Conservation (phyloP, 2,113 vertebrate genomes). For the Benitochromis conjunctus region DNA sequence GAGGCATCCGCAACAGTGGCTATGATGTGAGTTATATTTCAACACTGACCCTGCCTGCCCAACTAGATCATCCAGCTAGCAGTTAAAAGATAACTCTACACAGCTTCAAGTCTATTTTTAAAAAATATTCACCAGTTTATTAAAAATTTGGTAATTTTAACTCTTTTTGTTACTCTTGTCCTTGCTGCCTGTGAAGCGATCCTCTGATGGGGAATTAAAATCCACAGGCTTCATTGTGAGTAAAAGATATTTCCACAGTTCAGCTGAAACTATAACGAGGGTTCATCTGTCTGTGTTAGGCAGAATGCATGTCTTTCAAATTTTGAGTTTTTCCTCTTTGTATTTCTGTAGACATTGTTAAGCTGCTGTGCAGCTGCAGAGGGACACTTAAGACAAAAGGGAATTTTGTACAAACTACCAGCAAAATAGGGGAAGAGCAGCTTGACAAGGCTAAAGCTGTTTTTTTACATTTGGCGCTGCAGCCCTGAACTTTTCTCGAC, state of each 20-base stretch:
- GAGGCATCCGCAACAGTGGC: constrained; percentile 94
- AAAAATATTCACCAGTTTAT: not conserved
- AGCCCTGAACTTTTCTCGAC: not conserved
- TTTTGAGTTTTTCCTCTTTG: not conserved
- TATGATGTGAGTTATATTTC: constrained; percentile 85
- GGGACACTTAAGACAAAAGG: not conserved
- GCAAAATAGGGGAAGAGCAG: not conserved
- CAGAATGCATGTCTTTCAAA: not conserved
- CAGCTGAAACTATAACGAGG: not conserved
- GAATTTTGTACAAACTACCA: not conserved
- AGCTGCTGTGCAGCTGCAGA: not conserved
- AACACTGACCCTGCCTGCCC: not conserved
- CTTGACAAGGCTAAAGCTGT: not conserved
- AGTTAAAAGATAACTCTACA: not conserved
- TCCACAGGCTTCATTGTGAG: not conserved
- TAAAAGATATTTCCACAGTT: not conserved
- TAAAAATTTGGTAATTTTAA: not conserved
- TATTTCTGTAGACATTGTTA: not conserved
- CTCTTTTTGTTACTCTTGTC: not conserved
- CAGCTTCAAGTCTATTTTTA: not conserved
- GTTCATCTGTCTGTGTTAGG: not conserved
- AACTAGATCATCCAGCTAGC: not conserved
- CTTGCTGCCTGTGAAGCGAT: not conserved
- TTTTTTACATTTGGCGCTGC: not conserved
- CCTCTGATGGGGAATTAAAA: not conserved